Evolutionary conservation across 2,113 vertebrate genomes (phyloP), one percentile per base, ranked within the genome.

Genomic region (Ctenomys sociabilis): DNA sequence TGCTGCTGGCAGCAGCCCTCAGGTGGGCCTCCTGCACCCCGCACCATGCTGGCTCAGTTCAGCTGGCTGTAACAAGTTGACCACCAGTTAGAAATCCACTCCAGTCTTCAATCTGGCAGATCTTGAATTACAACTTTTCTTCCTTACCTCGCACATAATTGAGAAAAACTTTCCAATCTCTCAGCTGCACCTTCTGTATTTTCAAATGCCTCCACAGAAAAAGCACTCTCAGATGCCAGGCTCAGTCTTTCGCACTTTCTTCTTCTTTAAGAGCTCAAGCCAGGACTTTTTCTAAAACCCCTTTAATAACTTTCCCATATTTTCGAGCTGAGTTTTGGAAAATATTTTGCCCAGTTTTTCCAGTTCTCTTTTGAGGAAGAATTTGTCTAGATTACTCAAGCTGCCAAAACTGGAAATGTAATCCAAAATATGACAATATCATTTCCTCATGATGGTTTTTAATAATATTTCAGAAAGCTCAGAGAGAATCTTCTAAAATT

Each of bases 281-380:
- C 19, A 72, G 37, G 26, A 30, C 73, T 77, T 78, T 80, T 93
- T 93, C 85, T 17, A n/a, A 57, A 57, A n/a, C 43, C 73, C 61
- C 30, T 21, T 83, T 91, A 37, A 93, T 86, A 86, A 49, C 70
- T 95, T 97, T 91, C 37, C 81, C 92, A 95, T 45, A 85, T n/a
- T 86, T 97, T 75, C 61, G 86, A 84, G 61, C 32, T 97, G 24
- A 40, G 37, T 93, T 92, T 96, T 85, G 35, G 68, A 96, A 93
- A 95, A 88, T 86, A 84, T 59, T 92, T 94, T 96, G 28, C 77
- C 83, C 22, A 73, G 10, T 86, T 96, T 91, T 94, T 91, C 8
- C 0, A 96, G 49, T 91, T 91, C 88, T 96, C 78, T 45, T 86
- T 73, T 91, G 40, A 90, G 63, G 75, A 35, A 95, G 86, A 94